Base-by-base conservation (phyloP, 2,797 vertebrate genomes). In the Cossypha caffra region DNA sequence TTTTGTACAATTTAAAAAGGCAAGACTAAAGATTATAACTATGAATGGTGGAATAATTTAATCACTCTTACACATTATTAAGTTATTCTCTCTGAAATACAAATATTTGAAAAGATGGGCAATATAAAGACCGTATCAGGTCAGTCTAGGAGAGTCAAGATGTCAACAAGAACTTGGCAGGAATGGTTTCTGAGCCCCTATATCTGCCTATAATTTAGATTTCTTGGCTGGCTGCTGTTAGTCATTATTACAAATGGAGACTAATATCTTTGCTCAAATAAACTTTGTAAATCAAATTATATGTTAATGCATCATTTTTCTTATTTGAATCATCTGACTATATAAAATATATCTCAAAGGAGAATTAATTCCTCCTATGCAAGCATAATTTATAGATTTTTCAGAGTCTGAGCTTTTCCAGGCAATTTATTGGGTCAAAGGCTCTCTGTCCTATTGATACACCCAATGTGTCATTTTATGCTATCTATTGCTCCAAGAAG, bases 281-380 rank as follows among this genome's bases (percentile, higher is more conserved):
- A 92, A 58, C 55, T 68, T 76, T 58, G 40, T 73, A 77, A 84
- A 80, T 66, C 38, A 50, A 40, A 23, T 52, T 47, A 76, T 63
- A 54, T 10, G 5, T 37, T 92, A 89, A 93, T 85, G 29, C 19
- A 55, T 48, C 66, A 68, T 51, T 51, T 81, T 38, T 75, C 43
- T 58, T 55, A 47, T 33, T 75, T 85, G 24, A 94, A 58, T 73
- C 55, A 82, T 76, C 35, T 69, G n/a, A 72, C 75, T 50, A 55
- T 12, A 66, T 52, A 92, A 94, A 90, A 92, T 59, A 16, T 13
- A 89, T 28, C 47, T 76, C 25, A 29, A 81, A 84, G 21, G 31
- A 83, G 48, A 96, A 88, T 76, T 85, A 93, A 90, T 92, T 86
- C n/a, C 42, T 94, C 74, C 80, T 25, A 38, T 15, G 26, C 42